A percentile compares a stretch with the other conserved stretches of the same genome.
Conservation (phyloP, 1,140 invertebrate genomes). For the Cephus cinctus region DNA sequence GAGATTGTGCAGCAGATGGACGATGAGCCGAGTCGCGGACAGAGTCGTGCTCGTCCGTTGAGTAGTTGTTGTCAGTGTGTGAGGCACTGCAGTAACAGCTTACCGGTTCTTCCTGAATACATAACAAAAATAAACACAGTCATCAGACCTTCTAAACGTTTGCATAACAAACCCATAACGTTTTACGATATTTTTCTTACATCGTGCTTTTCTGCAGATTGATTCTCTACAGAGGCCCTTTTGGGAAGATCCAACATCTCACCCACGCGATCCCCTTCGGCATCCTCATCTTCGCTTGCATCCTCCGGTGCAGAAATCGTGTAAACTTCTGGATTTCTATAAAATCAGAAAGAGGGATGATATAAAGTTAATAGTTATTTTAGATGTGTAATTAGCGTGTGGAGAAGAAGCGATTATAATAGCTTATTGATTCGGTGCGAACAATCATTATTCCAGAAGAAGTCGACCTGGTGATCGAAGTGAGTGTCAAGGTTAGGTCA, state of each 20-base stretch:
- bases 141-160: not conserved
- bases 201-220: constrained; percentile 46
- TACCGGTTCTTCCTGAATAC: constrained; percentile 58
- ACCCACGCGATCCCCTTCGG: constrained; percentile 39
- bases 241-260: constrained; percentile 45
- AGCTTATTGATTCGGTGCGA: too few relatives aligned
- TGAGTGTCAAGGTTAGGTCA: constrained; percentile 45
- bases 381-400: too few relatives aligned
- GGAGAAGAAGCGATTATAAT: too few relatives aligned
- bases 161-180: constrained; percentile 6
- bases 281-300: constrained; percentile 43
- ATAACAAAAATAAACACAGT: constrained; percentile 19
- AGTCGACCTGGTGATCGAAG: too few relatives aligned
- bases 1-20: constrained; percentile 37
- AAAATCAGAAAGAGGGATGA: constrained; percentile 17
- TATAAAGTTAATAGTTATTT: too few relatives aligned
- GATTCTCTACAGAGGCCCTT: constrained; percentile 36
- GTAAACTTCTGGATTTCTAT: constrained; percentile 44
- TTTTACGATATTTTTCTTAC: constrained; percentile 27
- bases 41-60: constrained; percentile 67
- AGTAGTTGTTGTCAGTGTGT: constrained; percentile 66
- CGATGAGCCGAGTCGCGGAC: constrained; percentile 51
- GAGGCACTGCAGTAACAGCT: constrained; percentile 70
- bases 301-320: constrained; percentile 40
- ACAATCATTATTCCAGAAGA: too few relatives aligned